phyloP scores from a whole-genome alignment of 1,140 invertebrate species.

The Aphidius ervi region DNA sequence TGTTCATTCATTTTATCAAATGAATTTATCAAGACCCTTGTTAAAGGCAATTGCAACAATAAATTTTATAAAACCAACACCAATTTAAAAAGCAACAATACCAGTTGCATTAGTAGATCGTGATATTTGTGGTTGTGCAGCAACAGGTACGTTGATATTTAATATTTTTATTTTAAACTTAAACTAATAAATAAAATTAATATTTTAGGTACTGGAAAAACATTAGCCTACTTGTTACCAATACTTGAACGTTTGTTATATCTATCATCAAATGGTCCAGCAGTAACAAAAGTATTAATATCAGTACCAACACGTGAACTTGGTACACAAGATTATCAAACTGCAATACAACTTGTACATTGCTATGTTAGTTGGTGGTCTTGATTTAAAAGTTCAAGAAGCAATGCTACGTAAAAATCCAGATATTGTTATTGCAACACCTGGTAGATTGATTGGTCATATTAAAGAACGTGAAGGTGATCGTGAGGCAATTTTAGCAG shows the following conservation, averaged over 20 bases:
- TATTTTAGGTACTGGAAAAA: constrained; percentile 78
- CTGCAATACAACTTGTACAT: constrained; percentile 88
- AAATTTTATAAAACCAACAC: constrained; percentile 91
- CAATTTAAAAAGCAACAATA: constrained; percentile 91
- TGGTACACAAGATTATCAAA: constrained; percentile 91
- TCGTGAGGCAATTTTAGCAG: constrained; percentile 85
- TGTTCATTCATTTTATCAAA: constrained; percentile 80
- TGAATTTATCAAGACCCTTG: constrained; percentile 87
- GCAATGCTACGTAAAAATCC: constrained; percentile 82
- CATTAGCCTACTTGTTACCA: constrained; percentile 97
- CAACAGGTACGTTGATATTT: constrained; percentile 65
- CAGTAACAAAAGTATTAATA: constrained; percentile 82
- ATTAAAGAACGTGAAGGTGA: constrained; percentile 78
- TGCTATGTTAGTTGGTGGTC: constrained; percentile 83
- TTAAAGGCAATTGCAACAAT: constrained; percentile 84
- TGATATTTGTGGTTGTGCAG: constrained; percentile 94
- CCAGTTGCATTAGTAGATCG: constrained; percentile 83
- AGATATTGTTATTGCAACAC: constrained; percentile 97
- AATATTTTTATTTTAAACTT: too few relatives aligned
- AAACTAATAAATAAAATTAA: too few relatives aligned
- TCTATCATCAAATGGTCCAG: constrained; percentile 55
- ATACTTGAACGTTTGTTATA: constrained; percentile 91
- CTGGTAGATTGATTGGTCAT: constrained; percentile 95
- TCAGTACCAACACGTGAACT: constrained; percentile 95
- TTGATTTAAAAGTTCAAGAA: constrained; percentile 88